Conservation (phyloP, 2,797 vertebrate species). For the Melanotaenia parkinsoni region DNA sequence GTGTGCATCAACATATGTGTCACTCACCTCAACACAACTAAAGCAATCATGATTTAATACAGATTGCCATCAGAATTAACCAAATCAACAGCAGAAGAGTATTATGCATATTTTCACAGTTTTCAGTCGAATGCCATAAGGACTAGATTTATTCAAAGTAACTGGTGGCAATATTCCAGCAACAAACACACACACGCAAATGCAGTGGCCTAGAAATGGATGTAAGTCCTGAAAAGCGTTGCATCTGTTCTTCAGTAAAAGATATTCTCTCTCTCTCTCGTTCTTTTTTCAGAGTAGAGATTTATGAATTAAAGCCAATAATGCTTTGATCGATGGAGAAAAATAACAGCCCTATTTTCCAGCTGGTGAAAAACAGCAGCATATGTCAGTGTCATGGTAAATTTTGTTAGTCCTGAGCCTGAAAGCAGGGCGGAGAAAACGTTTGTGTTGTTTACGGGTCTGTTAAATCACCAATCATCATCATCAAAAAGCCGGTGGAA, state of each 20-base stretch:
- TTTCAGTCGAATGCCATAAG: slow-evolving; percentile 61
- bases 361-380: slow-evolving; percentile 49
- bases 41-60: slow-evolving; percentile 20
- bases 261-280: slow-evolving; percentile 48
- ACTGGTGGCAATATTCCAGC: slow-evolving; percentile 61
- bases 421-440: slow-evolving; percentile 44
- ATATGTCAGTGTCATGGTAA: slow-evolving; percentile 55
- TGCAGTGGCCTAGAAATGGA: slow-evolving; percentile 42
- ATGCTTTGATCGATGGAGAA: slow-evolving; percentile 49
- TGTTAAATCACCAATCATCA: slow-evolving; percentile 17
- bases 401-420: slow-evolving; percentile 43
- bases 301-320: slow-evolving; percentile 63
- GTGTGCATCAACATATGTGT: not conserved
- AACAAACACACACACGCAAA: slow-evolving; percentile 19
- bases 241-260: slow-evolving; percentile 54
- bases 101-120: slow-evolving; percentile 48
- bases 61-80: slow-evolving; percentile 29
- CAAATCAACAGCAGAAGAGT: slow-evolving; percentile 49
- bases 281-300: slow-evolving; percentile 31
- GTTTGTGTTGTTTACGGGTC: slow-evolving; percentile 43
- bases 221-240: slow-evolving; percentile 57
- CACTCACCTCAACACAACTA: slow-evolving; percentile 16
- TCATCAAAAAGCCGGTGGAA: slow-evolving; percentile 17
- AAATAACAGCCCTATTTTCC: slow-evolving; percentile 42
- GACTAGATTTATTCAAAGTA: slow-evolving; percentile 58